Percentiles rank a stretch among this genome's conserved stretches.
These are phyloP conservation scores for Nomada lathburiana DNA, from an alignment of 2,888 invertebrate species.

Conservation along the genomic window DNA sequence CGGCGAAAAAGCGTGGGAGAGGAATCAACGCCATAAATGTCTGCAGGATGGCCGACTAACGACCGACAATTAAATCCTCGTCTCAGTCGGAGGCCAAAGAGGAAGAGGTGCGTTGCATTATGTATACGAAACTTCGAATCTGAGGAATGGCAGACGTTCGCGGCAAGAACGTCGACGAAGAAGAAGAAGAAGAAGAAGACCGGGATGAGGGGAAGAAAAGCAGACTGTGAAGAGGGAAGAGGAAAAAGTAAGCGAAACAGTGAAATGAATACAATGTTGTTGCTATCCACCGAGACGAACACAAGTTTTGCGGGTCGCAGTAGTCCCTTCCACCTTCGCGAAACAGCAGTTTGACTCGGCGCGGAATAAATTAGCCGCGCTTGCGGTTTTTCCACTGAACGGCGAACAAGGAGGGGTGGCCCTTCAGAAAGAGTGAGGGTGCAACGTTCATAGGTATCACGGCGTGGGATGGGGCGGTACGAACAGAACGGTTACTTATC, in stretches of 20 bases:
- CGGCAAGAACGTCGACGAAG: background rate
- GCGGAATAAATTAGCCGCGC: conserved; percentile 77
- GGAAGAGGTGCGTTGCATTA: conserved; percentile 67
- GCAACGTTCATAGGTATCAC: background rate
- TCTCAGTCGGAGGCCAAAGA: conserved; percentile 45
- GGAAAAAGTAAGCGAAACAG: conserved; percentile 46
- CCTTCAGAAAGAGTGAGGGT: conserved; percentile 31
- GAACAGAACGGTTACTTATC: conserved; percentile 71
- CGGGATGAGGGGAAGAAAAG: background rate
- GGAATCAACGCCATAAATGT: conserved; percentile 45
- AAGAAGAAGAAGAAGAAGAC: conserved; percentile 22
- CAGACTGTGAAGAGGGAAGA: background rate
- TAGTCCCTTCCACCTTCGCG: conserved; percentile 26
- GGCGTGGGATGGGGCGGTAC: conserved; percentile 23
- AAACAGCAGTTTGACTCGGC: conserved; percentile 71
- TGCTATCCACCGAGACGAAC: conserved; percentile 62
- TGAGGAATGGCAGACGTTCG: conserved; percentile 30
- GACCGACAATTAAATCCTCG: conserved; percentile 71
- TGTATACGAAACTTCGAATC: conserved; percentile 61
- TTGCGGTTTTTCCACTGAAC: conserved; percentile 43
- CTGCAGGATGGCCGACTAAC: conserved; percentile 57
- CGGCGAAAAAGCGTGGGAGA: background rate
- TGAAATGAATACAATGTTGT: conserved; percentile 76
- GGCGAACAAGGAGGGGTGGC: conserved; percentile 15
- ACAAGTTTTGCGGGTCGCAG: conserved; percentile 58